Conservation (phyloP, 92 coral and sea anemone species). For the Epizoanthus illoricatus region DNA sequence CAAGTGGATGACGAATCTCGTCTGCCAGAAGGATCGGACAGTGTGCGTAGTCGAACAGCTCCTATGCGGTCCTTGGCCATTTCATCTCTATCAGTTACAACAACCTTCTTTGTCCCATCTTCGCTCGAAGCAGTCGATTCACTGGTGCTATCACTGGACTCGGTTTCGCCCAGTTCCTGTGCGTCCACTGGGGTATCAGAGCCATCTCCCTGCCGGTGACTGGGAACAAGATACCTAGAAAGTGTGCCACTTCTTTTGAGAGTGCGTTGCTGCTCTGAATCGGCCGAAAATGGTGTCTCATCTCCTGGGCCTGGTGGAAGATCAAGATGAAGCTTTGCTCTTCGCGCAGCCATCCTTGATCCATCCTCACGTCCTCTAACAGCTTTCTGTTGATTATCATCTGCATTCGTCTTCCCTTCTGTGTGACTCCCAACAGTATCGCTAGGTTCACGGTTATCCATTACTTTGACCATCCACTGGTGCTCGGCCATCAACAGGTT, state of each 20-base stretch:
- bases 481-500: slow-evolving; percentile 38
- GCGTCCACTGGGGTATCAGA: not conserved
- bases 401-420: not conserved
- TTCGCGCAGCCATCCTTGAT: slow-evolving; percentile 32
- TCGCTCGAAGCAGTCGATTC: slow-evolving; percentile 15
- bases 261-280: not conserved
- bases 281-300: not conserved
- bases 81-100: slow-evolving; percentile 4
- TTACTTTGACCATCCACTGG: slow-evolving; percentile 35
- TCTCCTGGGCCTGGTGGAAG: slow-evolving; percentile 1
- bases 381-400: slow-evolving; percentile 1
- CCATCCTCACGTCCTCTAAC: slow-evolving; percentile 4
- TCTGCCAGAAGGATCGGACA: not conserved
- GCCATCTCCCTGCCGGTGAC: slow-evolving; percentile 5
- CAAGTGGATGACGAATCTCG: slow-evolving; percentile 30
- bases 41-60: slow-evolving; percentile 25
- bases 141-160: slow-evolving; percentile 4
- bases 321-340: slow-evolving; percentile 42
- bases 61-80: slow-evolving; percentile 39
- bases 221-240: slow-evolving; percentile 28
- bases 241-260: slow-evolving; percentile 26
- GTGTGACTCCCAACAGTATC: too few relatives aligned
- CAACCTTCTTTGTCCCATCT: too few relatives aligned
- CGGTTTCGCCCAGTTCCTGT: slow-evolving; percentile 1
- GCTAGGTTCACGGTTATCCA: slow-evolving; percentile 1